Base-by-base conservation (phyloP, 2,888 invertebrate species). In the Helicoverpa assulta region DNA sequence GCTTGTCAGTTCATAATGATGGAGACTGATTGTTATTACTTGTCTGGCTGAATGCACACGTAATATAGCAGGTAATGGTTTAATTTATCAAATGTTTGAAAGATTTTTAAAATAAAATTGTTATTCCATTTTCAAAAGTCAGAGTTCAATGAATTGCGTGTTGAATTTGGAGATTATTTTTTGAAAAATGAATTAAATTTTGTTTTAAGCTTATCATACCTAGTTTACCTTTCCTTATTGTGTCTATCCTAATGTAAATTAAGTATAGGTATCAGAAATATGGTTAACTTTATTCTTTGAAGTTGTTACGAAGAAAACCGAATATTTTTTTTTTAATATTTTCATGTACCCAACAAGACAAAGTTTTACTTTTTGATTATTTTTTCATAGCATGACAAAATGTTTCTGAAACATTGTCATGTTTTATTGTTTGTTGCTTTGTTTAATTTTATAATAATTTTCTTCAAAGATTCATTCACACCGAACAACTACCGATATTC, bases 1-100 rank as follows among this genome's bases (percentile, higher is more conserved):
- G 88, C 79, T 80, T 88, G 86, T 88, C 87, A 85, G 82, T 67
- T 71, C 77, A 73, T 74, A 80, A 84, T 79, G 75, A 70, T 75
- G 70, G 70, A 68, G 71, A 76, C 63, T 69, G 73, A 80, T 83
- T 83, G 76, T 78, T 80, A 73, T 72, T 67, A 69, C 65, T 71
- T 70, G 68, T 70, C 52, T 67, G 71, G 67, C 64, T 68, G 77
- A 79, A 77, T 72, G 67, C 74, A 77, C 74, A 78, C 69, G 71
- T 73, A 76, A 73, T 72, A 80, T 12, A 63, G 69, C 61, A 77
- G 64, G 74, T 73, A 77, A 81, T 81, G 77, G 72, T 80, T 65
- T 75, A 72, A 80, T 80, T 70, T 74, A 72, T 78, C 67, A 77
- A 80, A 75, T 58, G 67, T 73, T 64, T 50, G 19, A 61, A 68